Evolutionary conservation across 1,140 invertebrate genomes (phyloP).

Genomic region (Euura saliciscinereae): DNA sequence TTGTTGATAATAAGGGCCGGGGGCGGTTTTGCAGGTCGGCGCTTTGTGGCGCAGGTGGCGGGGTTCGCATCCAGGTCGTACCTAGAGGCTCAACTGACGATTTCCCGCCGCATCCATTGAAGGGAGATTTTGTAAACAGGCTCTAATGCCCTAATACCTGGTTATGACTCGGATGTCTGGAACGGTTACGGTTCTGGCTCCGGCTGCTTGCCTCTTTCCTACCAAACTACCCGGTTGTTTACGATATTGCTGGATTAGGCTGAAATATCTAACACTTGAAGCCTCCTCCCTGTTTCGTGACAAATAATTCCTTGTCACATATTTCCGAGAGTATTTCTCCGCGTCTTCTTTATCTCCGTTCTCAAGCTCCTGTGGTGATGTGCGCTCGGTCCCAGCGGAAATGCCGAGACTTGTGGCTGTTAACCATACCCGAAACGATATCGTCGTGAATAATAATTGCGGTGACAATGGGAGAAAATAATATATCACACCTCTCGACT

Average conservation of each 20-base stretch:
- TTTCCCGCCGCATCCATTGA: not conserved
- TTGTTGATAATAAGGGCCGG: conserved; percentile 59
- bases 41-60: too few relatives aligned
- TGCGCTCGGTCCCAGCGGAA: conserved; percentile 41
- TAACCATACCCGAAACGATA: conserved; percentile 36
- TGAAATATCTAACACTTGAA: conserved; percentile 61
- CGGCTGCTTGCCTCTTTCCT: conserved; percentile 27
- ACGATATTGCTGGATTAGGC: conserved; percentile 62
- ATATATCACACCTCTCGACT: too few relatives aligned
- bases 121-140: conserved; percentile 39
- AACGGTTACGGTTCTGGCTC: conserved; percentile 18
- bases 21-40: conserved; percentile 5
- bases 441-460: conserved; percentile 59
- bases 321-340: not conserved
- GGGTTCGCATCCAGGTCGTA: not conserved
- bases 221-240: conserved; percentile 39
- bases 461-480: conserved; percentile 50
- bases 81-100: not conserved
- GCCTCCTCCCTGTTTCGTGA: conserved; percentile 2
- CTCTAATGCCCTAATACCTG: conserved; percentile 55
- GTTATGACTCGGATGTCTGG: conserved; percentile 49
- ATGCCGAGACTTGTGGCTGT: conserved; percentile 30
- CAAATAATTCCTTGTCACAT: not conserved
- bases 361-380: not conserved
- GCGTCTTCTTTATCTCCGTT: not conserved